Evolutionary conservation across 2,797 vertebrate species (phyloP), one percentile per base, ranked within the genome.

Genomic region (Delichon dasypus): DNA sequence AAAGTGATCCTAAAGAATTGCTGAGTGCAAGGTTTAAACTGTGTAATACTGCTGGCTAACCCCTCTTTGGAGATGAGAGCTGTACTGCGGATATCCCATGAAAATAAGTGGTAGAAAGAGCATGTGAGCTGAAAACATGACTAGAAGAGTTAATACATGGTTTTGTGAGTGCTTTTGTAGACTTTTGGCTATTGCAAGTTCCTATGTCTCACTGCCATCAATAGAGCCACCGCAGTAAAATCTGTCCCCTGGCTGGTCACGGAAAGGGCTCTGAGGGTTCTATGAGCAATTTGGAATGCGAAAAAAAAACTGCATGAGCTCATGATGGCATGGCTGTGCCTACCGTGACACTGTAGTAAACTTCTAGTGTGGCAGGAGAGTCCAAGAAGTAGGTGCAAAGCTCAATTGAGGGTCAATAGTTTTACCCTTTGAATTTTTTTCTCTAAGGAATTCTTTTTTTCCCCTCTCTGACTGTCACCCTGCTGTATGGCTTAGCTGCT

Each of bases 1-100:
- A 89, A 95, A 91, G 44, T 20, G 10, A 75, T 83, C 68, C 84
- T n/a, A 38, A 75, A 60, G 68, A 92, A 92, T 32, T 85, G 66
- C 75, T 93, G 78, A 90, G 34, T 32, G 34, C 57, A 62, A 73
- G 30, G 50, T 80, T 90, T 88, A 85, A 85, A 62, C 22, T 5
- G n/a, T 55, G 0, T 36, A 19, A 71, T 14, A 30, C 75, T 79
- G 20, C 45, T 68, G 76, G 54, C 55, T 70, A 53, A 53, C 21
- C 12, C 18, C 20, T 85, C 71, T 67, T 57, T 78, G 77, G 53
- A 95, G 72, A 80, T 16, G 34, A 32, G 21, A 85, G 65, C 30
- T 82, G 66, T 38, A 22, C 61, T 30, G 38, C 0, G 0, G 21
- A 47, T 16, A 53, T 25, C 62, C 60, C 54, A 7, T 8, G n/a